Evolutionary conservation across 2,888 invertebrate species (phyloP), one percentile per base, ranked within the genome.

Genomic region (Drosophila mettleri): DNA sequence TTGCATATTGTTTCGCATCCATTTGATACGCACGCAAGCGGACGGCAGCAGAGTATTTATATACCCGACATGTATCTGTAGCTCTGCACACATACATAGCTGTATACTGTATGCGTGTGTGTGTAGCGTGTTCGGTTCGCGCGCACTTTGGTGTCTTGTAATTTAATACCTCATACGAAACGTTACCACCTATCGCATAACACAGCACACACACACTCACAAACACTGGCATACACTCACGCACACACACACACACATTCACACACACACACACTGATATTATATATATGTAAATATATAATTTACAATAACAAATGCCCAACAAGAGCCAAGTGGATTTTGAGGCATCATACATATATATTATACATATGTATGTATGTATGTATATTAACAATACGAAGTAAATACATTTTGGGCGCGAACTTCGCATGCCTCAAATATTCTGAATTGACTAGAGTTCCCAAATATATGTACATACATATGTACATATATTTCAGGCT

Each of bases 91-190:
- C 16, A 12, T 29, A 27, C 38, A 36, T 48, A 36, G 41, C 12
- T 43, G 20, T 48, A 12, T 62, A 43, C 7, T 4, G 10, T 16
- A 29, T 76, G 45, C 65, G 49, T 68, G 46, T 51, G 67, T 73
- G 59, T 53, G 20, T 69, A 68, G 79, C 78, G 80, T 80, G 78
- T 86, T 82, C 68, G 79, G 80, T 86, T 83, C 76, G 83, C 85
- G 81, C 87, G 81, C 86, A 85, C 85, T 85, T 89, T 89, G 85
- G 89, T 89, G 89, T 89, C 83, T 89, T 88, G 90, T 89, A 90
- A 90, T 87, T 90, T 71, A 90, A 90, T 90, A 91, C 91, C 90
- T 78, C 70, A 62, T 79, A 86, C 74, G 87, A 85, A 80, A 80
- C 78, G 89, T 76, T 89, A 88, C 79, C 86, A 83, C 74, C 85